These are phyloP conservation scores for Ennomos erosarius DNA, from an alignment of 2,888 invertebrate species.

Conservation along the genomic window DNA sequence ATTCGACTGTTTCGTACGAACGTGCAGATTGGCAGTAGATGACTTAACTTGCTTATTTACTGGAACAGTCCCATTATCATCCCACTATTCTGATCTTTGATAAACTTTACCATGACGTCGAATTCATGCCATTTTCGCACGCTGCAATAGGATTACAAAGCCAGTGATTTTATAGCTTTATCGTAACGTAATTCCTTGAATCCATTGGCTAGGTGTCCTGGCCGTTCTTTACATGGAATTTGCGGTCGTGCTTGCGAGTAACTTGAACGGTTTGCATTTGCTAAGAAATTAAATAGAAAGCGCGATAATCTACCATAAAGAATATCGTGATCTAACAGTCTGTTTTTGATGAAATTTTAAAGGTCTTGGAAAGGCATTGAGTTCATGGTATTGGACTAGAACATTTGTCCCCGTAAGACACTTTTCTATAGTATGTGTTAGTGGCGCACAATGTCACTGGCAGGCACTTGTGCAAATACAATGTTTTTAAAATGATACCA, in stretches of 20 bases:
- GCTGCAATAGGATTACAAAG: constrained; percentile 6
- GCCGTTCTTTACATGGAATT: not conserved
- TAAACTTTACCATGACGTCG: no score
- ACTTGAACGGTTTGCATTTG: no score
- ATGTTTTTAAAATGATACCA: constrained; percentile 74
- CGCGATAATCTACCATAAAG: no score
- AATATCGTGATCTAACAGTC: no score
- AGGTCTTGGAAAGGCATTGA: constrained; percentile 11
- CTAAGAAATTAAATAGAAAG: no score
- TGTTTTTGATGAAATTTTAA: constrained; percentile 1
- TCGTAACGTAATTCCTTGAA: constrained; percentile 3
- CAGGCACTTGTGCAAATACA: constrained; percentile 75
- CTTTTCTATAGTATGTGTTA: constrained; percentile 30
- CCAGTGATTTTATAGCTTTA: constrained; percentile 7
- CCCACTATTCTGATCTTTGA: no score
- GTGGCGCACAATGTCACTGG: constrained; percentile 56
- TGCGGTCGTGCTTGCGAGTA: not conserved
- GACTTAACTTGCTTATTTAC: not conserved
- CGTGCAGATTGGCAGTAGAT: not conserved
- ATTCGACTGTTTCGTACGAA: constrained; percentile 27
- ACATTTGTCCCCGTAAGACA: constrained; percentile 44
- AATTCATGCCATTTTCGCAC: no score
- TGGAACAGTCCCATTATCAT: no score
- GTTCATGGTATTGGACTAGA: constrained; percentile 46
- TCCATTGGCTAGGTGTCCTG: not conserved